Base-by-base conservation (phyloP, 1,140 invertebrate species). In the Tetranychus cinnabarinus region DNA sequence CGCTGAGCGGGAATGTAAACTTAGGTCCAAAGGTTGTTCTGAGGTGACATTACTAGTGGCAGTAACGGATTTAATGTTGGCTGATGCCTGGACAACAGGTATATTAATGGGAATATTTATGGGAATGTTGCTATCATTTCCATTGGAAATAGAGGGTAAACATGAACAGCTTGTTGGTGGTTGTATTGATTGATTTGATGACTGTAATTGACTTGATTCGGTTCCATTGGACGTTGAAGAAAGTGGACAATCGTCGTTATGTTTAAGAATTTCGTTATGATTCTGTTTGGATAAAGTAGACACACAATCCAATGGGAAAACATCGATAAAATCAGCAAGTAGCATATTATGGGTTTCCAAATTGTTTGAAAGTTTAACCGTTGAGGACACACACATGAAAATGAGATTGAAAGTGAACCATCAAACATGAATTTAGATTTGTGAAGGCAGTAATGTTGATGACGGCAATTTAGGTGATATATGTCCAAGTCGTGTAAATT, bases 1-100 rank as follows among this genome's bases (percentile, higher is more conserved):
- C 23, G 56, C 42, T 54, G 57, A 60, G 33, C 48, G 80, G 69
- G 66, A 75, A 74, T 70, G 64, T 35, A 69, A 64, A 48, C 70
- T 71, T 36, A 71, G 62, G 60, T 71, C 70, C 47, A 71, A 61
- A 7, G 70, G 70, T 57, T 68, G 66, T 50, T 70, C 69, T 45
- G 10, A 60, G 15, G n/a, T 47, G 13, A 59, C 15, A n/a, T 46
- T 34, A 46, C 39, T 15, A 5, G 6, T 45, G 36, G 15, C 31
- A 23, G 39, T 42, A 35, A 42, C 33, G 33, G 47, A 58, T 23
- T 37, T 50, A 60, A 31, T 58, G 66, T 57, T 56, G 66, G 65
- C 63, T 67, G 67, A 66, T 64, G 57, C 60, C 48, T 61, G 23
- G 48, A n/a, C n/a, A 45, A 59, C 13, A 37, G 34, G 34, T n/a